A percentile compares a stretch with the other conserved stretches of the same genome.
phyloP scores from a whole-genome alignment of 2,888 invertebrate species.

The Mythimna lalbum region DNA sequence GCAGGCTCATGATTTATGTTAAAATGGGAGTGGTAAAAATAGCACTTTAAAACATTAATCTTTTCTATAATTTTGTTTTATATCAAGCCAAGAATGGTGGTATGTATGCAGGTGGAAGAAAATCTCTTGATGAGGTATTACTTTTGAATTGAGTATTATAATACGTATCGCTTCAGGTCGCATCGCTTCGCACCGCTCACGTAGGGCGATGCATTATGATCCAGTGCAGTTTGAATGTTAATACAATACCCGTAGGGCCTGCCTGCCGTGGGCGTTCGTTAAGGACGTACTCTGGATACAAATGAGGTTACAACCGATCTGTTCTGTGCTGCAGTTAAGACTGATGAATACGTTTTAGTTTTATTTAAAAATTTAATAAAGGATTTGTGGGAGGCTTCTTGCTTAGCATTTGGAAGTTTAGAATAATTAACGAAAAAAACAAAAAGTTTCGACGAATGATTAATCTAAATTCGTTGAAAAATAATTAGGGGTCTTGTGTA shows the following conservation, averaged over 20 bases:
- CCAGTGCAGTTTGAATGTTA: constrained; percentile 40
- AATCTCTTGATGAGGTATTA: too few species aligned
- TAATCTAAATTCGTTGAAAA: not conserved
- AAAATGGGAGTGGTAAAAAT: too few species aligned
- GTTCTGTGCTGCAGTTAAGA: not conserved
- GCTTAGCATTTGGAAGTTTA: too few species aligned
- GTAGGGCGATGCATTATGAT: not conserved
- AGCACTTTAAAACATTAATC: too few species aligned
- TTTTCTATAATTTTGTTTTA: too few species aligned
- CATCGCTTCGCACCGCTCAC: not conserved
- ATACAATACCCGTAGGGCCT: constrained; percentile 1
- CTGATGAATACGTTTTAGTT: not conserved
- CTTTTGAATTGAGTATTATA: not conserved
- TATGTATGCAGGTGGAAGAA: too few species aligned
- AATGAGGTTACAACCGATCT: constrained; percentile 23
- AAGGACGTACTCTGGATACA: constrained; percentile 24
- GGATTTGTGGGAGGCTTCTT: too few species aligned
- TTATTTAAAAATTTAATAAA: too few species aligned
- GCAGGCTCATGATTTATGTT: too few species aligned
- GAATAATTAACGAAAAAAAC: too few species aligned
- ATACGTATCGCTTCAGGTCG: constrained; percentile 7
- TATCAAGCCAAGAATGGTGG: too few species aligned
- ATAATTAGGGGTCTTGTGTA: too few species aligned
- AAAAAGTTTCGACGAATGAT: not conserved
- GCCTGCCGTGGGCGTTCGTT: constrained; percentile 22